Percentiles rank a stretch among this genome's conserved stretches.
phyloP scores from a whole-genome alignment of 2,888 invertebrate species.

The Aleiodes leptofemur region DNA sequence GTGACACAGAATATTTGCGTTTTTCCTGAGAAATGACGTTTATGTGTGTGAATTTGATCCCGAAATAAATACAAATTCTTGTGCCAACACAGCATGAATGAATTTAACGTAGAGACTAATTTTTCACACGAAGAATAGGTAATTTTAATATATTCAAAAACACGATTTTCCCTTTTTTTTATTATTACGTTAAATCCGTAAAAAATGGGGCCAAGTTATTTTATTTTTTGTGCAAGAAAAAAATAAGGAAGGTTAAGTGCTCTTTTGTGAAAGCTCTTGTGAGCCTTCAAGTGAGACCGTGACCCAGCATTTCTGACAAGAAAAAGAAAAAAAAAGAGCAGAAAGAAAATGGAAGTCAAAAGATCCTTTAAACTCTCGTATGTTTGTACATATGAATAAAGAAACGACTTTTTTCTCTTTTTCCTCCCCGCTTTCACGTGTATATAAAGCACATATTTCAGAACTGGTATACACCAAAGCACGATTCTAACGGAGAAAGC shows the following conservation, averaged over 20 bases:
- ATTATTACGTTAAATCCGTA: constrained; percentile 11
- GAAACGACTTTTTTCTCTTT: constrained; percentile 9
- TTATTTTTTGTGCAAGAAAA: constrained; percentile 37
- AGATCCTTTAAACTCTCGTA: constrained; percentile 3
- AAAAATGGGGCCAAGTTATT: constrained; percentile 50
- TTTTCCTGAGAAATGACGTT: no score
- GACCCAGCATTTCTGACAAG: constrained; percentile 35
- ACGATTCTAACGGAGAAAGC: constrained; percentile 2
- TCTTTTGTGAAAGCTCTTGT: constrained; percentile 41
- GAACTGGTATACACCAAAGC: neutral
- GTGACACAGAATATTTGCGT: no score
- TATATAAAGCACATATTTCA: constrained; percentile 5
- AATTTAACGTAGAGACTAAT: no score
- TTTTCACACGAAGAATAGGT: no score
- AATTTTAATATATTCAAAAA: constrained; percentile 5
- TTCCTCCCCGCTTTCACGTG: neutral
- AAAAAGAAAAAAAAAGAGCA: constrained; percentile 21
- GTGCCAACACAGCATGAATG: no score
- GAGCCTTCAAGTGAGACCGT: constrained; percentile 35
- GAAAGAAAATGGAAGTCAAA: constrained; percentile 19
- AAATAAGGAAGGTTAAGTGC: constrained; percentile 49
- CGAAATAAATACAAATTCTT: no score
- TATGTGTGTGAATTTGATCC: no score
- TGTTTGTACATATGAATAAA: constrained; percentile 14
- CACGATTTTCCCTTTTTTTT: neutral